Evolutionary conservation across 2,113 vertebrate genomes (phyloP).

Genomic region (Pseudorectes ferrugineus): DNA sequence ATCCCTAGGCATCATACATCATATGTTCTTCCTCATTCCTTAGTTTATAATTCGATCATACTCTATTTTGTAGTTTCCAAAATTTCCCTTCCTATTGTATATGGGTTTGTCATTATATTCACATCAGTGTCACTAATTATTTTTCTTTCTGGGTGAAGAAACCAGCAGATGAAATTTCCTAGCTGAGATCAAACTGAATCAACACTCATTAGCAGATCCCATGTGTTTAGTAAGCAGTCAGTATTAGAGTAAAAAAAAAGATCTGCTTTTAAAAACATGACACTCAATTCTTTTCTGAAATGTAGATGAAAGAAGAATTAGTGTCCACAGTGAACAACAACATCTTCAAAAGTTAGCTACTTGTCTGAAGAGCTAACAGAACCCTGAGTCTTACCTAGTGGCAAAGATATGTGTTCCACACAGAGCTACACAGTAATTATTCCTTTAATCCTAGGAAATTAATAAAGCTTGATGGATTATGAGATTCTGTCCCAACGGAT

Average conservation of each 20-base stretch:
- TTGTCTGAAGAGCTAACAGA: not conserved
- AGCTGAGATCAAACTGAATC: not conserved
- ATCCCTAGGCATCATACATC: not conserved
- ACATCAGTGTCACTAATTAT: not conserved
- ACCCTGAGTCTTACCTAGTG: not conserved
- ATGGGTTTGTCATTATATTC: not conserved
- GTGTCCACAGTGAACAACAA: not conserved
- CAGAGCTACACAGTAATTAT: not conserved
- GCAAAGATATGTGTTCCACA: not conserved
- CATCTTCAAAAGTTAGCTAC: not conserved
- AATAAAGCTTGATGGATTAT: constrained; percentile 47
- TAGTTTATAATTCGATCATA: not conserved
- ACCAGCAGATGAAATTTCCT: not conserved
- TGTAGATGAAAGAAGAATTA: not conserved
- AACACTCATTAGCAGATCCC: not conserved
- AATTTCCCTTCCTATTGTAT: not conserved
- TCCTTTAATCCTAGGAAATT: constrained; percentile 24
- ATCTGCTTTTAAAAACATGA: not conserved
- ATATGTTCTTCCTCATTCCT: not conserved
- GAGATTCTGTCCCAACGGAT: not conserved
- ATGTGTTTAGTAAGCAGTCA: not conserved
- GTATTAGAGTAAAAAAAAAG: not conserved
- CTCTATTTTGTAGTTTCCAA: not conserved
- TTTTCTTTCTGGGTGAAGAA: not conserved
- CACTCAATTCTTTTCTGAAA: not conserved